These are phyloP conservation scores for Pollenia labialis DNA, from an alignment of 2,888 invertebrate genomes.

Conservation along the genomic window DNA sequence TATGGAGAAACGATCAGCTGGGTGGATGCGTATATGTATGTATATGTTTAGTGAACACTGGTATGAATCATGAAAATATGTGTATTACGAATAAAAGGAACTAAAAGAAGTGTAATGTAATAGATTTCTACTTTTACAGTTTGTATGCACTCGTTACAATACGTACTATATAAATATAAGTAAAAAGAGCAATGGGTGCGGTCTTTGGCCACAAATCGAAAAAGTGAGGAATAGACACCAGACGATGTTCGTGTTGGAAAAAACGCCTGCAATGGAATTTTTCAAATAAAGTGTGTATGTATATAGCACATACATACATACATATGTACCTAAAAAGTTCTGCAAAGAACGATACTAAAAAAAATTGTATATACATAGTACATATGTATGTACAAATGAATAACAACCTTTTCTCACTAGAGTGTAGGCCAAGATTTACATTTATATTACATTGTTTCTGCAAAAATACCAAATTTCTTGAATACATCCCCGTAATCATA, in stretches of 20 bases:
- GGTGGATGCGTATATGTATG: not conserved
- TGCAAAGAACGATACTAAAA: conserved; percentile 36
- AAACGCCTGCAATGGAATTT: conserved; percentile 64
- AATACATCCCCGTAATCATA: too few species aligned
- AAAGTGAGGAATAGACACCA: conserved; percentile 38
- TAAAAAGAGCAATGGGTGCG: conserved; percentile 59
- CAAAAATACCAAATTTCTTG: too few species aligned
- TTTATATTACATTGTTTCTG: too few species aligned
- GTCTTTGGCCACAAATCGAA: conserved; percentile 46
- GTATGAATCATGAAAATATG: conserved; percentile 56
- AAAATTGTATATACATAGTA: too few species aligned
- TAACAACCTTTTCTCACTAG: too few species aligned
- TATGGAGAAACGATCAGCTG: too few species aligned
- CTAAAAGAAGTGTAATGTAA: conserved; percentile 12
- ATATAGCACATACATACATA: not conserved
- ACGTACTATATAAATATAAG: conserved; percentile 2
- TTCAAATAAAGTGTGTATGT: conserved; percentile 4
- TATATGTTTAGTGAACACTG: not conserved
- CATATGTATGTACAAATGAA: not conserved
- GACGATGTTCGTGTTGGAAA: conserved; percentile 7
- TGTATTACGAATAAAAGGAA: not conserved
- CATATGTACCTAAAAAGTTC: not conserved
- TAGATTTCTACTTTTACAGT: conserved; percentile 17
- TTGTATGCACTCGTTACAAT: not conserved
- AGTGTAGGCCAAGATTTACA: too few species aligned